These are phyloP conservation scores for Lordiphosa andalusiaca DNA, from an alignment of 2,888 invertebrate species.

Conservation along the genomic window DNA sequence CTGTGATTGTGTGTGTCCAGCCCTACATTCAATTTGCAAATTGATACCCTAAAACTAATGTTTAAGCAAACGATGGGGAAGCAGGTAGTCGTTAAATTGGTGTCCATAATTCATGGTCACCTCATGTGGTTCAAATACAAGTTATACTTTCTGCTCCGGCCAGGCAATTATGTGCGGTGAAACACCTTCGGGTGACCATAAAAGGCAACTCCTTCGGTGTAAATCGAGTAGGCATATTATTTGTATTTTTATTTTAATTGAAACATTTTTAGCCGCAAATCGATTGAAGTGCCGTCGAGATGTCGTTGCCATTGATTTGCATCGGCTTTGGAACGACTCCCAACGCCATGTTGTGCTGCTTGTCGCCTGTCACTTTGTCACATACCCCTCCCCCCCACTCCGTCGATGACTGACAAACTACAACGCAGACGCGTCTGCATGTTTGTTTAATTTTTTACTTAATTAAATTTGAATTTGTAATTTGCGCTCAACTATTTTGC, in stretches of 20 bases:
- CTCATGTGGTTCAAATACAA: conserved; percentile 17
- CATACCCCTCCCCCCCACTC: conserved; percentile 43
- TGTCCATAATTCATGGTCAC: conserved; percentile 59
- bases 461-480: conserved; percentile 74
- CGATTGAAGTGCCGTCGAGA: conserved; percentile 64
- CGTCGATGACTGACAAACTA: conserved; percentile 57
- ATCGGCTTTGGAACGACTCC: conserved; percentile 18
- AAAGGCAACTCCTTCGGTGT: conserved; percentile 49
- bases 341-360: conserved; percentile 61
- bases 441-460: conserved; percentile 74
- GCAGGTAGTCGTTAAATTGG: conserved; percentile 43
- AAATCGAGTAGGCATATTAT: conserved; percentile 58
- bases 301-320: conserved; percentile 67
- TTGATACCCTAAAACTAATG: conserved; percentile 62
- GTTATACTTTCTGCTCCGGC: conserved; percentile 31
- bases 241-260: conserved; percentile 59
- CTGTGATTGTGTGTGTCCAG: conserved; percentile 49
- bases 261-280: conserved; percentile 67
- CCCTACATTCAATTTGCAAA: conserved; percentile 54
- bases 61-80: conserved; percentile 38
- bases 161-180: conserved; percentile 53
- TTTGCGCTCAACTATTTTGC: conserved; percentile 64
- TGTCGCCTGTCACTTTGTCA: conserved; percentile 74
- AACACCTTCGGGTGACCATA: conserved; percentile 54
- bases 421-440: conserved; percentile 68